Conservation (phyloP, 53 echinoderm and acorn worm genomes). For the Zoroaster sp. region DNA sequence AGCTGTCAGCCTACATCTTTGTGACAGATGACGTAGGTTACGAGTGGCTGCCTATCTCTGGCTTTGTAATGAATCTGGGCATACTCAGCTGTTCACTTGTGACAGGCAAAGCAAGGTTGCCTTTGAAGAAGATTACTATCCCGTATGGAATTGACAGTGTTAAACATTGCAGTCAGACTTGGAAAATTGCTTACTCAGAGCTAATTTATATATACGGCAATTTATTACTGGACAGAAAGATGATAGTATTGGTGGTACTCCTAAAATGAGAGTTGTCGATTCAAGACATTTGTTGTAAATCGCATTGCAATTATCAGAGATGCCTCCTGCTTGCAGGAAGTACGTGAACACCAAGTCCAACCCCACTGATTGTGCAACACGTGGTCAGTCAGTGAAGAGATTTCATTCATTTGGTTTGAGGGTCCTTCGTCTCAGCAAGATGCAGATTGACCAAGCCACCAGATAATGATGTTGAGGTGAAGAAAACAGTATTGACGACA, state of each 20-base stretch:
- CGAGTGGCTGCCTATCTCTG: conserved; percentile 50
- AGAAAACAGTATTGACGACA: background rate
- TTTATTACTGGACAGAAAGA: conserved; percentile 37
- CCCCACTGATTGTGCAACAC: conserved; percentile 31
- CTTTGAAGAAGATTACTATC: conserved; percentile 52
- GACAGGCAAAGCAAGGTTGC: conserved; percentile 51
- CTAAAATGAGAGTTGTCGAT: conserved; percentile 11
- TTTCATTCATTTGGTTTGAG: conserved; percentile 47
- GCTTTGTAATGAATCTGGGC: background rate
- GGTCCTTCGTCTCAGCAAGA: conserved; percentile 50
- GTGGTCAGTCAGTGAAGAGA: conserved; percentile 18
- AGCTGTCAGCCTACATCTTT: conserved; percentile 47
- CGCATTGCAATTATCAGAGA: conserved; percentile 34
- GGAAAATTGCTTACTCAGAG: background rate
- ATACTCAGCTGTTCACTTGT: conserved; percentile 43
- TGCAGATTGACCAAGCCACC: background rate
- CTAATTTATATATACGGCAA: background rate
- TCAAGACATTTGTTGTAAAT: conserved; percentile 36
- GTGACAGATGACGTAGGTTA: conserved; percentile 55
- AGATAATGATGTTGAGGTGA: conserved; percentile 51
- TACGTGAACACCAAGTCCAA: conserved; percentile 25
- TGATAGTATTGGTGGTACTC: conserved; percentile 11
- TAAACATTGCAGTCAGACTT: conserved; percentile 32
- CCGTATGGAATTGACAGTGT: conserved; percentile 56
- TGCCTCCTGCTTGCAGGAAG: background rate